Evolutionary conservation across 2,888 invertebrate genomes (phyloP).

Genomic region (Dicranocentrus wangi): DNA sequence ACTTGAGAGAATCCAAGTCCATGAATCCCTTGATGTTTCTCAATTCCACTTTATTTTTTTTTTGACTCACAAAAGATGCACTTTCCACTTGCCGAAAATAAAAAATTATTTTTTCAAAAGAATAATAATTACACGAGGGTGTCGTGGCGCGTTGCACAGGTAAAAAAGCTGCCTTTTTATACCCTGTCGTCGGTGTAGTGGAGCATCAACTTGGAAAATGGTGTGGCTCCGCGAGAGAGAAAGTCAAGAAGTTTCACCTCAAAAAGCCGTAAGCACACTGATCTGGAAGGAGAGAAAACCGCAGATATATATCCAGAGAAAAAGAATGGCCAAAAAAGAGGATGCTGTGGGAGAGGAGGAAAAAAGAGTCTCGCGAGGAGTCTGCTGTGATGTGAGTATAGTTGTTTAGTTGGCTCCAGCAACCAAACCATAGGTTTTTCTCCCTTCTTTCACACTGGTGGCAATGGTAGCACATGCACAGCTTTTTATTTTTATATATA

Average conservation of each 20-base stretch:
- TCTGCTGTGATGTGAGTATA: neutral
- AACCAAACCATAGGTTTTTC: slow-evolving; percentile 39
- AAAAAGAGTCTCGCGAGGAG: neutral
- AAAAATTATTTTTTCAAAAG: too few species aligned
- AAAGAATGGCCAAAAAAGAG: slow-evolving; percentile 17
- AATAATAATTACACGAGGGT: slow-evolving; percentile 4
- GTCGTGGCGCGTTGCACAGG: neutral
- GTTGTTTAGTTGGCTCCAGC: slow-evolving; percentile 23
- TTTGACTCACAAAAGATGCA: too few species aligned
- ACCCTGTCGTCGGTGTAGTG: too few species aligned
- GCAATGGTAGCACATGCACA: slow-evolving; percentile 44
- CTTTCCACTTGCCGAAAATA: too few species aligned
- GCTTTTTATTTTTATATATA: too few species aligned
- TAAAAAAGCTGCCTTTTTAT: slow-evolving; percentile 4
- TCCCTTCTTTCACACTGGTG: slow-evolving; percentile 28
- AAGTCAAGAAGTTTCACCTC: slow-evolving; percentile 56
- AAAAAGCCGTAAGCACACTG: slow-evolving; percentile 56
- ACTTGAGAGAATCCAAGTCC: too few species aligned
- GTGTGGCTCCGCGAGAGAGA: too few species aligned
- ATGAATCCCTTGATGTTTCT: too few species aligned
- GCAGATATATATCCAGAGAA: slow-evolving; percentile 38
- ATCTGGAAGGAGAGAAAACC: slow-evolving; percentile 42
- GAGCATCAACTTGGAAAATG: slow-evolving; percentile 30
- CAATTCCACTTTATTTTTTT: too few species aligned
- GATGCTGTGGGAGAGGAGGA: neutral